Conservation (phyloP, 2,888 invertebrate genomes). For the Cephus sareptanus region DNA sequence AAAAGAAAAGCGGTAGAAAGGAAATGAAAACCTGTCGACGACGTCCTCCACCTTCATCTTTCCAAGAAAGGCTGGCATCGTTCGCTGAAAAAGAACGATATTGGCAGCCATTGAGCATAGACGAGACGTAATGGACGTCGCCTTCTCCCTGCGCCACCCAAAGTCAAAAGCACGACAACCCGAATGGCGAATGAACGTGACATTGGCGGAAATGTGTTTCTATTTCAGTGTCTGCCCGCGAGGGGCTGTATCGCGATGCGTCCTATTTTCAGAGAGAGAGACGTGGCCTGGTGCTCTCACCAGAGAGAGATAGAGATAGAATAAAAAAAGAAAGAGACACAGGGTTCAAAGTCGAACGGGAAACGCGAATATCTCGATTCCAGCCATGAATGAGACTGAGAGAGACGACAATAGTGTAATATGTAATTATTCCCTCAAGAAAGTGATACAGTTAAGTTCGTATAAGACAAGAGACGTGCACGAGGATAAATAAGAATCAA, state of each 20-base stretch:
- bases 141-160: background rate
- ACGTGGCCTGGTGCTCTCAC: background rate
- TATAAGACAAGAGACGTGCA: background rate
- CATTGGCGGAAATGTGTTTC: conserved; percentile 6
- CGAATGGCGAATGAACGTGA: conserved; percentile 1
- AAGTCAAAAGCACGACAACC: background rate
- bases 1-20: background rate
- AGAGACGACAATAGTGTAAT: background rate
- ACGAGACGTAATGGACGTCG: background rate
- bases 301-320: conserved; percentile 6
- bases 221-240: background rate
- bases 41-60: background rate
- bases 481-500: background rate
- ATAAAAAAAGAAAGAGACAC: background rate
- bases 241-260: background rate
- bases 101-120: background rate
- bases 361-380: background rate
- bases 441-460: background rate
- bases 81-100: background rate
- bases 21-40: background rate
- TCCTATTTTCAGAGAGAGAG: conserved; percentile 1
- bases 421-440: background rate
- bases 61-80: background rate
- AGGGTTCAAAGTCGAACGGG: conserved; percentile 1
- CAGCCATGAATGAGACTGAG: background rate